Base-by-base conservation (phyloP, 2,113 vertebrate species). In the Hystrix cristata region DNA sequence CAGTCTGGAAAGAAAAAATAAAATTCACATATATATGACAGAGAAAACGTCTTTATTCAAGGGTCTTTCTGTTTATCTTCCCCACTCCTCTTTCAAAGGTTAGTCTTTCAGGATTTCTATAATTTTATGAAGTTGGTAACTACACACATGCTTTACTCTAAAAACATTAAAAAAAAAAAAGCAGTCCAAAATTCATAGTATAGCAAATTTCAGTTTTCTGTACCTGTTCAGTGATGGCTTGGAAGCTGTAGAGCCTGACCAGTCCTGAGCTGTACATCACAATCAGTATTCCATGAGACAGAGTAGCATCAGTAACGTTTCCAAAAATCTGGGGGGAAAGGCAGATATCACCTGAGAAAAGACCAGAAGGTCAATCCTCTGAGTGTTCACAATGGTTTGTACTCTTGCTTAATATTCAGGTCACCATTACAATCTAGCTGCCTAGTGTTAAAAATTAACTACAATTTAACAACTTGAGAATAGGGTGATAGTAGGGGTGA, bases 231-330 rank as follows among this genome's bases (percentile, higher is more conserved):
- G 98, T 84, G 97, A 99, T 99, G 96, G 99, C 98, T 96, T 99
- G 99, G 98, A 99, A 99, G 98, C 99, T 99, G 97, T 99, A 99
- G 27, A 99, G 99, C 97, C 98, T 99, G 96, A 99, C 99, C 94
- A 99, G 98, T 95, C 99, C 99, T 59, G 99, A 98, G 97, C 99
- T 99, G 97, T 99, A 98, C 96, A 99, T 99, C 94, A 99, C 99
- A 97, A 99, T 99, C 62, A 99, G 98, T 96, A 99, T 99, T 79
- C 99, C 99, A 96, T 99, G 99, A 98, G 99, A 99, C 96, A 99
- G 97, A 88, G 99, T 98, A 74, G 99, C 99, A 98, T 99, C 99
- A 38, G 99, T 99, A 46, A 99, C 98, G 88, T 98, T 99, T 88
- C 99, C 99, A 99, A 99, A 99, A 96, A 99, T 98, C 99, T 99